Evolutionary conservation across 2,888 invertebrate genomes (phyloP).

Genomic region (Arge pagana): DNA sequence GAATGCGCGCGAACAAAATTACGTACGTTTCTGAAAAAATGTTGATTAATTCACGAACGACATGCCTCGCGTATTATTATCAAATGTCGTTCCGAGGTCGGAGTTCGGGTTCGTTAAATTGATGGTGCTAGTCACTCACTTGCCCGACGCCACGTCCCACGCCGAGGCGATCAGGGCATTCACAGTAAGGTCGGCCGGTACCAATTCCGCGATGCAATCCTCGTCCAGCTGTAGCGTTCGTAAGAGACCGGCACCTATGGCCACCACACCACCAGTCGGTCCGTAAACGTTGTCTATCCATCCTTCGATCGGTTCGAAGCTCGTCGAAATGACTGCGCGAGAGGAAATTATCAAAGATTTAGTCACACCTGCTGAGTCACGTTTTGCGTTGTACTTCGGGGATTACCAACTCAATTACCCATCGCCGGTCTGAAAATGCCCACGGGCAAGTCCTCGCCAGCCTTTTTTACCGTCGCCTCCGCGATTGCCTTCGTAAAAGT

Average conservation of each 20-base stretch:
- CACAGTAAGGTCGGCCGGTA: slow-evolving; percentile 59
- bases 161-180: slow-evolving; percentile 57
- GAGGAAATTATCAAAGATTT: no score
- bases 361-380: no score
- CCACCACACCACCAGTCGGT: slow-evolving; percentile 58
- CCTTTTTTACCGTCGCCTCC: slow-evolving; percentile 65
- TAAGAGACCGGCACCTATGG: slow-evolving; percentile 66
- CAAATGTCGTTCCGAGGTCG: no score
- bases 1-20: no score
- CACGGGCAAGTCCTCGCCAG: slow-evolving; percentile 65
- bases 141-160: slow-evolving; percentile 58
- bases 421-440: slow-evolving; percentile 75
- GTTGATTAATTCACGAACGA: no score
- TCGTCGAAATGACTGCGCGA: slow-evolving; percentile 60
- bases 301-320: slow-evolving; percentile 63
- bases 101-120: no score
- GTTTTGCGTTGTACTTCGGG: no score
- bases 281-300: slow-evolving; percentile 77
- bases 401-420: slow-evolving; percentile 56
- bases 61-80: no score
- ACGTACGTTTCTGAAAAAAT: no score
- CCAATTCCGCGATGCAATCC: slow-evolving; percentile 52
- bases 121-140: no score
- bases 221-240: slow-evolving; percentile 49
- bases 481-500: slow-evolving; percentile 74